phyloP scores from a whole-genome alignment of 2,113 vertebrate species.

The Anser brachyrhynchus region DNA sequence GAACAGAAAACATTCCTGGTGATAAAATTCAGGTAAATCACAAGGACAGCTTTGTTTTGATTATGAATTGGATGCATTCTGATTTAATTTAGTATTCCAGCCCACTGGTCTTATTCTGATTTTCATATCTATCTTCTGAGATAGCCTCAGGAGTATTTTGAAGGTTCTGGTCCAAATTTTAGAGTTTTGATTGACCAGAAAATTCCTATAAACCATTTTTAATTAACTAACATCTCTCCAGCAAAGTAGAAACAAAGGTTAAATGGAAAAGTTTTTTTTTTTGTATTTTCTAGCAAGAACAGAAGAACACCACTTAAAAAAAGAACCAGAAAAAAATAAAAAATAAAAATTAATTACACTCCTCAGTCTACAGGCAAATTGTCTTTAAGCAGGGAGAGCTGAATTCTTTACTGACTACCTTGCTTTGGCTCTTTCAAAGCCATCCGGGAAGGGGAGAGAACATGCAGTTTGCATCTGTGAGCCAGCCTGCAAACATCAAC shows the following conservation, averaged over 20 bases:
- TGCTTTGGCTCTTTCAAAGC: neutral
- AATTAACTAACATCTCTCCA: neutral
- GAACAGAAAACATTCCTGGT: neutral
- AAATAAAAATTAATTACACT: neutral
- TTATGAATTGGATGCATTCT: conserved; percentile 25
- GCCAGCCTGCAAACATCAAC: neutral
- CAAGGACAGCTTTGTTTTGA: neutral
- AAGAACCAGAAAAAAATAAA: neutral
- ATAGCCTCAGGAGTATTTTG: neutral
- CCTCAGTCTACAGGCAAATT: neutral
- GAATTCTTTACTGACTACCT: neutral
- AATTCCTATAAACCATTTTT: neutral
- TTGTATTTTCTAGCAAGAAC: neutral
- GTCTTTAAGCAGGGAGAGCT: neutral
- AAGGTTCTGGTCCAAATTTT: neutral
- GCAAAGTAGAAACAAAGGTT: neutral
- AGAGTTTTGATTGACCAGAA: neutral
- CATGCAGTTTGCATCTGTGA: neutral
- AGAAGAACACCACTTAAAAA: neutral
- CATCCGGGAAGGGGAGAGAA: neutral
- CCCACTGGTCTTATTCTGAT: neutral
- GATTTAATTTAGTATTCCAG: neutral
- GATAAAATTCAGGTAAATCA: conserved; percentile 37
- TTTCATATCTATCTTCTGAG: neutral
- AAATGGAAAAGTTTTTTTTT: neutral